A percentile compares a stretch with the other conserved stretches of the same genome.
Conservation (phyloP, 2,797 vertebrate species). For the Mionectes olivaceus region DNA sequence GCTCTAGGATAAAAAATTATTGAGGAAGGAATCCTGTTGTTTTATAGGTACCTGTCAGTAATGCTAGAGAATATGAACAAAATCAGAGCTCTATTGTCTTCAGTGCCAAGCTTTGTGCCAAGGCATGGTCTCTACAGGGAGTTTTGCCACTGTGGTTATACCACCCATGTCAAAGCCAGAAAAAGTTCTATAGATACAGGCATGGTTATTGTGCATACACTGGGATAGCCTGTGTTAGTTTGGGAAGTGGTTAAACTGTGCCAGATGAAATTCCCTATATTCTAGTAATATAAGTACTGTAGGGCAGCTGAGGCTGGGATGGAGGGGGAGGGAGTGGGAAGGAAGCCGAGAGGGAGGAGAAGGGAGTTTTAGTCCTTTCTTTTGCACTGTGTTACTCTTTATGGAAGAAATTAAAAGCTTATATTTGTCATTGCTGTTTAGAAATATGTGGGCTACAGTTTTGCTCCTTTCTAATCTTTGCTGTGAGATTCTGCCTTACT, state of each 20-base stretch:
- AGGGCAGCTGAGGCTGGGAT: not conserved
- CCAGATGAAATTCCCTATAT: not conserved
- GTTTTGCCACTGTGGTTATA: not conserved
- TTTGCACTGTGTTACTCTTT: not conserved
- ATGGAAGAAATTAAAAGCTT: not conserved
- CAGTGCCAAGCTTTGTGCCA: not conserved
- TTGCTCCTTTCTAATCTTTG: not conserved
- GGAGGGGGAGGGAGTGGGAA: not conserved
- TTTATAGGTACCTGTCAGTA: not conserved
- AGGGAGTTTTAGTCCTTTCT: not conserved
- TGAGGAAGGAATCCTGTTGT: not conserved
- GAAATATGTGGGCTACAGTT: not conserved
- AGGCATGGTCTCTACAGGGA: not conserved
- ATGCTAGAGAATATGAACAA: not conserved
- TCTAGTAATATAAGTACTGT: not conserved
- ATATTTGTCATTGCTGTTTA: not conserved
- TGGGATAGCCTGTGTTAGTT: not conserved
- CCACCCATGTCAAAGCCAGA: not conserved
- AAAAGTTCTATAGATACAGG: not conserved
- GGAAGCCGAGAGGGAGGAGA: not conserved
- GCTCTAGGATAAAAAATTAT: not conserved
- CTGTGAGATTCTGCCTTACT: not conserved
- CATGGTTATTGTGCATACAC: not conserved
- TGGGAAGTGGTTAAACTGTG: not conserved
- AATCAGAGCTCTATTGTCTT: not conserved